phyloP scores from a whole-genome alignment of 2,888 invertebrate genomes.

The Ornithoptera priamus region DNA sequence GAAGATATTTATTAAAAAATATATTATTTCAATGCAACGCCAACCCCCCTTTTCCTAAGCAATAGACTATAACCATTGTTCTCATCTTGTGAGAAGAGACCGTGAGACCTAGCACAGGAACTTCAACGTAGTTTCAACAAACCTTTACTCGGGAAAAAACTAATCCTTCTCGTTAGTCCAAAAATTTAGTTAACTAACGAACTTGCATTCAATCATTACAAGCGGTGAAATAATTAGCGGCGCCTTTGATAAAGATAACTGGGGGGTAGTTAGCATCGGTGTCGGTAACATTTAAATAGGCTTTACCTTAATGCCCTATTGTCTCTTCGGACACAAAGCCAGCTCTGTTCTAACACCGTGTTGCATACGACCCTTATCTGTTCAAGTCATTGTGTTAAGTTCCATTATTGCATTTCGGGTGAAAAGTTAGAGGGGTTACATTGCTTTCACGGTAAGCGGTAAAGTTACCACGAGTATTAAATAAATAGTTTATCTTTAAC shows the following conservation, averaged over 20 bases:
- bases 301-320: slow-evolving; percentile 55
- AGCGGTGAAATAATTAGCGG: slow-evolving; percentile 12
- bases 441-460: slow-evolving; percentile 14
- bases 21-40: no score
- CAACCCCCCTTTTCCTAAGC: no score
- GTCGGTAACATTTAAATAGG: slow-evolving; percentile 42
- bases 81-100: no score
- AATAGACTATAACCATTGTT: no score
- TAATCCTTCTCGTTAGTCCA: background rate
- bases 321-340: slow-evolving; percentile 52
- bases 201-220: slow-evolving; percentile 10
- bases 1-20: no score
- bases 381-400: slow-evolving; percentile 37
- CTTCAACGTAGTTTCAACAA: background rate
- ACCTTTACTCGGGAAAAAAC: background rate
- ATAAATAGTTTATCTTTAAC: background rate
- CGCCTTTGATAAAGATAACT: slow-evolving; percentile 9
- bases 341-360: slow-evolving; percentile 41
- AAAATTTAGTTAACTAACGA: background rate
- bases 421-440: slow-evolving; percentile 29
- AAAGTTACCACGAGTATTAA: slow-evolving; percentile 16
- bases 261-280: slow-evolving; percentile 8
- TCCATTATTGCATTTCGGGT: slow-evolving; percentile 21
- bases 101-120: no score
- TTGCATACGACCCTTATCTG: slow-evolving; percentile 46